Percentiles rank a stretch among this genome's conserved stretches.
phyloP scores from a whole-genome alignment of 2,797 vertebrate genomes.

The Tinamus major region DNA sequence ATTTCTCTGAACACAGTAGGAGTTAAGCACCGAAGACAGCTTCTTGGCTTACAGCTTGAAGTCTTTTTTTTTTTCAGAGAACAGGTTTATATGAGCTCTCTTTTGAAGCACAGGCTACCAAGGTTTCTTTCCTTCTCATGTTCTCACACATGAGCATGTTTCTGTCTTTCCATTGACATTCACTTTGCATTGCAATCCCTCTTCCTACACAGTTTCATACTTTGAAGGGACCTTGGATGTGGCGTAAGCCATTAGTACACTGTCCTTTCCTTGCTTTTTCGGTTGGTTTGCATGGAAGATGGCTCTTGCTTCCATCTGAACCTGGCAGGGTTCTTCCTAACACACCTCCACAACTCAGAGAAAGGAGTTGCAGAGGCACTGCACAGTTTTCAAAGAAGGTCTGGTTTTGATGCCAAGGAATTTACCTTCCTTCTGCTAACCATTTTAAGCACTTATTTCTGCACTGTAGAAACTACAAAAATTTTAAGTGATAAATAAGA shows the following conservation, averaged over 20 bases:
- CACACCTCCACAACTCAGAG: not conserved
- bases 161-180: not conserved
- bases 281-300: not conserved
- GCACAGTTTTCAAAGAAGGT: not conserved
- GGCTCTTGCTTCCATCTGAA: not conserved
- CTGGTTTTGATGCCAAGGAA: not conserved
- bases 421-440: conserved; percentile 2
- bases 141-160: not conserved
- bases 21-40: conserved; percentile 44
- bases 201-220: not conserved
- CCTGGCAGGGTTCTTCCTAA: not conserved
- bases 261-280: fast-evolving
- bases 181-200: not conserved
- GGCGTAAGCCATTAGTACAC: not conserved
- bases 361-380: not conserved
- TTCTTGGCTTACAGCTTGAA: conserved; percentile 50
- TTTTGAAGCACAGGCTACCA: not conserved
- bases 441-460: conserved; percentile 17
- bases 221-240: not conserved
- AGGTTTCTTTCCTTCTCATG: not conserved
- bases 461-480: conserved; percentile 1
- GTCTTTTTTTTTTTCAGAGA: conserved; percentile 30
- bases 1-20: conserved; percentile 52
- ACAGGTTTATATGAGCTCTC: conserved; percentile 28
- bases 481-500: conserved; percentile 26